Percentiles rank a stretch among this genome's conserved stretches.
Evolutionary conservation across 2,888 invertebrate species (phyloP).

Genomic region (Lasius platythorax): DNA sequence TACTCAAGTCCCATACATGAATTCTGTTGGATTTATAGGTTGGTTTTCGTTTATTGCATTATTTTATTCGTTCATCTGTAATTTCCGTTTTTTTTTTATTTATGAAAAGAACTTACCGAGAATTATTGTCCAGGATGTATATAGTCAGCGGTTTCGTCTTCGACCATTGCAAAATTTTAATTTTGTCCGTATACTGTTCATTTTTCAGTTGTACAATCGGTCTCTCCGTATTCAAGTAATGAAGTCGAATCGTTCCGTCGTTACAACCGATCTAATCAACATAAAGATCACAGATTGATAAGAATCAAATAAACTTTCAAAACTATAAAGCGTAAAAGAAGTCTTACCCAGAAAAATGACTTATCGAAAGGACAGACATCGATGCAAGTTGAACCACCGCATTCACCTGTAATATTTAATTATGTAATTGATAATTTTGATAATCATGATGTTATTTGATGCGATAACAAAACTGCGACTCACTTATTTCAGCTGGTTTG

Average conservation of each 20-base stretch:
- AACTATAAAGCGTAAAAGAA: neutral
- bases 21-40: constrained; percentile 82
- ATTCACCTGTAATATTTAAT: constrained; percentile 75
- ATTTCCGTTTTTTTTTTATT: neutral
- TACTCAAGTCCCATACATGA: constrained; percentile 87
- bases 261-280: constrained; percentile 85
- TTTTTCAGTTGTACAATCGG: constrained; percentile 85
- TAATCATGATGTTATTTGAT: neutral
- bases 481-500: constrained; percentile 78
- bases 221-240: constrained; percentile 84
- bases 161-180: constrained; percentile 87
- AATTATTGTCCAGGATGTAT: constrained; percentile 86
- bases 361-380: constrained; percentile 86
- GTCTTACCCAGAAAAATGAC: constrained; percentile 85
- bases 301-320: neutral
- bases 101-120: constrained; percentile 78
- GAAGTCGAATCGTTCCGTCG: constrained; percentile 87
- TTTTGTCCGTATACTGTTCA: constrained; percentile 77
- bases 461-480: constrained; percentile 45
- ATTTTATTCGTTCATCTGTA: neutral
- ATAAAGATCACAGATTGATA: constrained; percentile 38
- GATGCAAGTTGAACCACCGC: constrained; percentile 85
- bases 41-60: neutral
- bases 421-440: constrained; percentile 22
- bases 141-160: constrained; percentile 87